A percentile compares a stretch with the other conserved stretches of the same genome.
Evolutionary conservation across 2,113 vertebrate species (phyloP).

Genomic region (Triplophysa dalaica): DNA sequence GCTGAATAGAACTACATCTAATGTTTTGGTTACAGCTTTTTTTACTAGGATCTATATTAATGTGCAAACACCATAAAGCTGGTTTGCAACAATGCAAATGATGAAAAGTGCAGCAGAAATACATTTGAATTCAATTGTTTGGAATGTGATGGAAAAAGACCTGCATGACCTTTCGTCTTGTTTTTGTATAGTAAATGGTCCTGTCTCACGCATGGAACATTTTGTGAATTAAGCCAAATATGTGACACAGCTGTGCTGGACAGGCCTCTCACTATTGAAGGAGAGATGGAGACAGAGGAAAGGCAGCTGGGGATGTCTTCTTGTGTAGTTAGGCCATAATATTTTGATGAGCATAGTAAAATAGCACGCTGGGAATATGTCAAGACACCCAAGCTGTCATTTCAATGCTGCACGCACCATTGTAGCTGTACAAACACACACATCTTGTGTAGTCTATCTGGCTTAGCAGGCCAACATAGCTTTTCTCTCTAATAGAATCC

Average conservation of each 20-base stretch:
- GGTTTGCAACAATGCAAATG: no score
- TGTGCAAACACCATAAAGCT: no score
- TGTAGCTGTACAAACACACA: conserved; percentile 24
- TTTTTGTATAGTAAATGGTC: not conserved
- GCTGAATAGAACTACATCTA: no score
- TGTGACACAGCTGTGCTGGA: conserved; percentile 42
- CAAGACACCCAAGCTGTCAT: conserved; percentile 18
- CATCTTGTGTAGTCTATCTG: not conserved
- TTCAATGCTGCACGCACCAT: conserved; percentile 13
- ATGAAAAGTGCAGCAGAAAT: no score
- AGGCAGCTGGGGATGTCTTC: not conserved
- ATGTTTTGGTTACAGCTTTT: no score
- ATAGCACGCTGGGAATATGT: not conserved
- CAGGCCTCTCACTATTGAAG: conserved; percentile 17
- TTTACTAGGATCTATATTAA: no score
- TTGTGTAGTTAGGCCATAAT: conserved; percentile 10
- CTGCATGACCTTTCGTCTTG: not conserved
- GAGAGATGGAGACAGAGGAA: not conserved
- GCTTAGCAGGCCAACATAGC: conserved; percentile 8
- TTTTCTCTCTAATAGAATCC: conserved; percentile 14
- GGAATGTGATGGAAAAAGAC: not conserved
- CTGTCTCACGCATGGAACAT: not conserved
- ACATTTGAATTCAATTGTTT: no score
- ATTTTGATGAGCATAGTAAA: conserved; percentile 12
- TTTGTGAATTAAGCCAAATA: conserved; percentile 15